Conservation (phyloP, 2,113 vertebrate species). For the Marcusenius ussheri region DNA sequence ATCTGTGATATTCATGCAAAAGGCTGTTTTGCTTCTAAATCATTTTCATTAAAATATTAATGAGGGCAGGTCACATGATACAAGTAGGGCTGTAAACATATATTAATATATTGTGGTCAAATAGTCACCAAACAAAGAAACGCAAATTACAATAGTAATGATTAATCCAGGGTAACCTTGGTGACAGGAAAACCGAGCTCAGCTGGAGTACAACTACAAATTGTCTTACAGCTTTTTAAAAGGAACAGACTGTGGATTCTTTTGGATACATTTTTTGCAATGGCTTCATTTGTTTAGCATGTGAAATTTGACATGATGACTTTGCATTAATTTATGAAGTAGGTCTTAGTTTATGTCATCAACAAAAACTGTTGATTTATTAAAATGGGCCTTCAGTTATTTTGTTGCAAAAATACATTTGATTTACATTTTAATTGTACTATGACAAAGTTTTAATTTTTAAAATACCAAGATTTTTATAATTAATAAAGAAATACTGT, state of each 20-base stretch:
- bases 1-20: background rate
- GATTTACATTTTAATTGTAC: background rate
- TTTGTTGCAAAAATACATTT: background rate
- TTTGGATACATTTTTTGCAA: background rate
- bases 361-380: background rate
- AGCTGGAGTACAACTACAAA: too few species aligned
- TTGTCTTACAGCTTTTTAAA: background rate
- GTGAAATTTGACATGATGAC: background rate
- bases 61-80: background rate
- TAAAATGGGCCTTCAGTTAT: background rate
- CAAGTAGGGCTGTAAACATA: background rate
- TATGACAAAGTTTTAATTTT: background rate
- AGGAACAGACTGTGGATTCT: background rate
- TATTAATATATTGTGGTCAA: background rate
- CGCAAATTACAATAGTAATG: background rate
- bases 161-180: background rate
- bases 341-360: background rate
- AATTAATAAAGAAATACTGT: background rate
- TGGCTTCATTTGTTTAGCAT: background rate
- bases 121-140: background rate
- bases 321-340: background rate
- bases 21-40: background rate
- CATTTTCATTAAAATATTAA: background rate
- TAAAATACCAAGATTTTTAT: background rate
- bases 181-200: too few species aligned